phyloP scores from a whole-genome alignment of 2,888 invertebrate genomes.

The Chrysotoxum bicinctum region DNA sequence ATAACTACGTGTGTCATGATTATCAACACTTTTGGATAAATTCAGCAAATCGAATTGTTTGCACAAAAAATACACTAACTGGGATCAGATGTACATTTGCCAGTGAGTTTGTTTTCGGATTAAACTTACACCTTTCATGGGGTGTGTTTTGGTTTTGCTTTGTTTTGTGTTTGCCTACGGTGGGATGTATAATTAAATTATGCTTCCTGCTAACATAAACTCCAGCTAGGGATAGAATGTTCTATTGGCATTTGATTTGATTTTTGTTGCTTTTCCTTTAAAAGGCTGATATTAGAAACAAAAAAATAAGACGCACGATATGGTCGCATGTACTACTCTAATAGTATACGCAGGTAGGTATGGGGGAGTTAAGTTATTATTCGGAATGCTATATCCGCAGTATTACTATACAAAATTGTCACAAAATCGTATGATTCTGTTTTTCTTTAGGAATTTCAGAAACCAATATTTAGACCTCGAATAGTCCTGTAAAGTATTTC shows the following conservation, averaged over 20 bases:
- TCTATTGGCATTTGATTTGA: constrained; percentile 38
- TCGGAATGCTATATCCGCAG: not conserved
- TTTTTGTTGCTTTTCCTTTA: not conserved
- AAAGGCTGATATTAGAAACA: not conserved
- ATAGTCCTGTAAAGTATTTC: no score
- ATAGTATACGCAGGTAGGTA: not conserved
- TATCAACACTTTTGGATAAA: constrained; percentile 69
- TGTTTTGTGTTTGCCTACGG: constrained; percentile 34
- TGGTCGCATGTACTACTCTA: not conserved
- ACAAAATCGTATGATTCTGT: no score
- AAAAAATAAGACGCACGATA: not conserved
- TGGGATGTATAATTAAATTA: constrained; percentile 55
- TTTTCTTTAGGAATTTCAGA: no score
- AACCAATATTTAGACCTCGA: no score
- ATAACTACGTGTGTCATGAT: constrained; percentile 65
- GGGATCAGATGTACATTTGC: constrained; percentile 67
- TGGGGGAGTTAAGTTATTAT: not conserved
- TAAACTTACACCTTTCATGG: constrained; percentile 59
- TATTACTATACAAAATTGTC: not conserved
- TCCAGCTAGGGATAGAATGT: not conserved
- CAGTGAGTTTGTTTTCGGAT: constrained; percentile 55
- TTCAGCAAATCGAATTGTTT: constrained; percentile 69
- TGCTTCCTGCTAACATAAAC: constrained; percentile 16
- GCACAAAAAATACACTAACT: constrained; percentile 52
- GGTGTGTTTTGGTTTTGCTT: constrained; percentile 36